Percentiles rank a stretch among this genome's conserved stretches.
phyloP scores from a whole-genome alignment of 2,797 vertebrate genomes.

The Falco rusticolus region DNA sequence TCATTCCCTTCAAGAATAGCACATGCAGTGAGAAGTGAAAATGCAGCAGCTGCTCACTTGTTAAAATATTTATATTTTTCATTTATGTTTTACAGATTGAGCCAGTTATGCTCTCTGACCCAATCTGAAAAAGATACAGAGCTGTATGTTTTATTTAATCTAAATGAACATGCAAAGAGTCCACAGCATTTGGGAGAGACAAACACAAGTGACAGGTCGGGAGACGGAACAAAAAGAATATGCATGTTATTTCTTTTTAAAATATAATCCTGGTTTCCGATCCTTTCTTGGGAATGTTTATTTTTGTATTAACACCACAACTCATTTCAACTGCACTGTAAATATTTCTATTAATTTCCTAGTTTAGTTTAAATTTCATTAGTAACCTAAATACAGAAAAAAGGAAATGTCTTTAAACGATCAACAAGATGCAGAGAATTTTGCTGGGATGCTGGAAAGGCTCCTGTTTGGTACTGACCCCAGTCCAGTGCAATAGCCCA shows the following conservation, averaged over 20 bases:
- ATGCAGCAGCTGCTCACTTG: not conserved
- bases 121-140: not conserved
- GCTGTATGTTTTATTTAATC: slow-evolving; percentile 4
- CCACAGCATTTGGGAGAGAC: not conserved
- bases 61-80: slow-evolving; percentile 54
- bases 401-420: not conserved
- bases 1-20: not conserved
- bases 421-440: not conserved
- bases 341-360: slow-evolving; percentile 33
- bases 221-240: not conserved
- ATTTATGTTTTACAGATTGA: not conserved
- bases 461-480: not conserved
- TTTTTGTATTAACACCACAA: slow-evolving; percentile 20
- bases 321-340: not conserved
- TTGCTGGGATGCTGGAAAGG: not conserved
- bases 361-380: slow-evolving; percentile 27
- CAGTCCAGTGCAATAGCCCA: not conserved
- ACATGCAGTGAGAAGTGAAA: not conserved
- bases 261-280: not conserved
- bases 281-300: slow-evolving; percentile 22
- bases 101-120: not conserved
- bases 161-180: slow-evolving; percentile 3
- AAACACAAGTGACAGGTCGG: slow-evolving; percentile 22
- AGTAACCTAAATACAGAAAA: not conserved
- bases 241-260: not conserved